phyloP scores from a whole-genome alignment of 2,888 invertebrate genomes.

The Lampropteryx suffumata region DNA sequence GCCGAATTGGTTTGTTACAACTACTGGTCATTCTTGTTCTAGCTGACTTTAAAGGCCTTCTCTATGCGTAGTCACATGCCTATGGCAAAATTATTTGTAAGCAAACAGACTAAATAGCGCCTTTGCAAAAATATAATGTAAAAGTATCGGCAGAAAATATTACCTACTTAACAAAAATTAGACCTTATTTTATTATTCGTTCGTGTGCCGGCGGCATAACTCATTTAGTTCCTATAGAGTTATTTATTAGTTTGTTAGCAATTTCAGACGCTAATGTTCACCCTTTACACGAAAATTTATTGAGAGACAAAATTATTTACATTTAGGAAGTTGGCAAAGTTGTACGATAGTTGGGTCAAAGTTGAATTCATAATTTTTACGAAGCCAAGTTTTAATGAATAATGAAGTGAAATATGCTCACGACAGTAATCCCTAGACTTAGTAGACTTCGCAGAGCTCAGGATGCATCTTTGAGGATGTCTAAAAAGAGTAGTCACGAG shows the following conservation, averaged over 20 bases:
- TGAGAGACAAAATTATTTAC: constrained; percentile 24
- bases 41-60: too few species aligned
- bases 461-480: too few species aligned
- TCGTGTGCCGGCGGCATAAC: constrained; percentile 62
- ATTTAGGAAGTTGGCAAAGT: constrained; percentile 17
- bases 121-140: too few species aligned
- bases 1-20: too few species aligned
- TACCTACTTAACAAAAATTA: constrained; percentile 26
- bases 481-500: too few species aligned
- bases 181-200: constrained; percentile 33
- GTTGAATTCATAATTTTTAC: constrained; percentile 16
- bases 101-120: too few species aligned
- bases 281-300: constrained; percentile 34
- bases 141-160: too few species aligned
- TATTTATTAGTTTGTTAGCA: constrained; percentile 70
- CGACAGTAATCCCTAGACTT: too few species aligned
- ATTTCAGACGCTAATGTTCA: constrained; percentile 56
- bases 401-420: not conserved
- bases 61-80: too few species aligned
- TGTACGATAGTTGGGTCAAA: constrained; percentile 23
- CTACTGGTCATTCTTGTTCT: too few species aligned
- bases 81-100: too few species aligned
- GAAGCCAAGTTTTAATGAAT: not conserved
- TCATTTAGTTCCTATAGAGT: constrained; percentile 60
- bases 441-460: too few species aligned